phyloP scores from a whole-genome alignment of 2,113 vertebrate species.

The Scopus umbretta region DNA sequence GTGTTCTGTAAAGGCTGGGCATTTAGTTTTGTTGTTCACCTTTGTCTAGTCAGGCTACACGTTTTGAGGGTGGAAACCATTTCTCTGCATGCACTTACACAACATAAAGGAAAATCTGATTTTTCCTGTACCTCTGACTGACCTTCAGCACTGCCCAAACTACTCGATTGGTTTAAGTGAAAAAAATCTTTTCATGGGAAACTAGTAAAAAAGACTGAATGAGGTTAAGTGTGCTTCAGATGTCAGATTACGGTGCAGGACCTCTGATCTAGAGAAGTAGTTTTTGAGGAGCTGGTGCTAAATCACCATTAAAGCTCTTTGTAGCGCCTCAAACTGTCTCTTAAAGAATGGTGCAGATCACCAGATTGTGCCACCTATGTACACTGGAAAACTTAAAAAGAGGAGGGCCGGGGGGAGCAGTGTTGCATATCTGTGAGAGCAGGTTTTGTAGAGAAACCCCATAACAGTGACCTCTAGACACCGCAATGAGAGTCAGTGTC shows the following conservation, averaged over 20 bases:
- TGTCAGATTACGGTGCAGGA: not conserved
- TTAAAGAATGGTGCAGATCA: not conserved
- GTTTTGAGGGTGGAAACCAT: not conserved
- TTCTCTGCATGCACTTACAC: not conserved
- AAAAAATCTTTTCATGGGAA: not conserved
- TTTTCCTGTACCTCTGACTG: not conserved
- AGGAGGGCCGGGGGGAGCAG: fast-evolving
- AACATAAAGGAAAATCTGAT: not conserved
- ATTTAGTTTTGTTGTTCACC: not conserved
- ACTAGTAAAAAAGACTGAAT: not conserved
- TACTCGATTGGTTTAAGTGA: not conserved
- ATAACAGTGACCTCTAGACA: not conserved
- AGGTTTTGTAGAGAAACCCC: not conserved
- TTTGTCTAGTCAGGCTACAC: not conserved
- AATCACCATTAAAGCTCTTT: not conserved
- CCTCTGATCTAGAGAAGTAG: not conserved
- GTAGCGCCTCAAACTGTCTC: not conserved
- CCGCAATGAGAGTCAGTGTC: not conserved
- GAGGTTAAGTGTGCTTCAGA: not conserved
- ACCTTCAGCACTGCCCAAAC: not conserved
- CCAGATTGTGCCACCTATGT: not conserved
- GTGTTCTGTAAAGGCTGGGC: not conserved
- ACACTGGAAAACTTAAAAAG: not conserved
- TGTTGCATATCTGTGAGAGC: not conserved
- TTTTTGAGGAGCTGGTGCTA: not conserved